Percentiles rank a stretch among this genome's conserved stretches.
Conservation (phyloP, 2,888 invertebrate genomes). For the Melanostoma scalare region DNA sequence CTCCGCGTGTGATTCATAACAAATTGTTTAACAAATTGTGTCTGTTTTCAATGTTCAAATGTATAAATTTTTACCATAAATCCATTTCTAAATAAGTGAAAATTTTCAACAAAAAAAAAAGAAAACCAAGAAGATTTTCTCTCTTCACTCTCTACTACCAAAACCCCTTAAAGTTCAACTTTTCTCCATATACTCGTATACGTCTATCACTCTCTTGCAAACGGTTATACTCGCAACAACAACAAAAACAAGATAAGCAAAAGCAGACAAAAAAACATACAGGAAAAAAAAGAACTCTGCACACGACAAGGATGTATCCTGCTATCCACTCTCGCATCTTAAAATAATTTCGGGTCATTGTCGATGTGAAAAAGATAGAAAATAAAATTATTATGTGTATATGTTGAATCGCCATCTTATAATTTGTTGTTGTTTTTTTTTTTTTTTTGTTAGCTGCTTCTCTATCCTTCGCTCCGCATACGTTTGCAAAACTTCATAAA, state of each 20-base stretch:
- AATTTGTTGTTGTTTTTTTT: slow-evolving; percentile 48
- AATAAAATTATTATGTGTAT: slow-evolving; percentile 61
- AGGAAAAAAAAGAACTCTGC: slow-evolving; percentile 28
- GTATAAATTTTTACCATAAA: neutral
- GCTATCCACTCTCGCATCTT: slow-evolving; percentile 55
- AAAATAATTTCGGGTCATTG: slow-evolving; percentile 69
- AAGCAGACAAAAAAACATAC: slow-evolving; percentile 1
- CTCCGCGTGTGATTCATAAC: slow-evolving; percentile 10
- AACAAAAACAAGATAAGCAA: slow-evolving; percentile 39
- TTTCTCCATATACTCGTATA: slow-evolving; percentile 5
- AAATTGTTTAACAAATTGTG: neutral
- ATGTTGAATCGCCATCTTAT: slow-evolving; percentile 65
- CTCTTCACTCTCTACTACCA: slow-evolving; percentile 15
- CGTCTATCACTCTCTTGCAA: slow-evolving; percentile 46
- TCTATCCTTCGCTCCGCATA: neutral
- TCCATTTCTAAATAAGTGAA: slow-evolving; percentile 24
- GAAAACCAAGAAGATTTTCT: slow-evolving; percentile 15
- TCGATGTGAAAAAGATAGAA: slow-evolving; percentile 65
- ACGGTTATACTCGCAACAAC: slow-evolving; percentile 43
- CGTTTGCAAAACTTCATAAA: neutral
- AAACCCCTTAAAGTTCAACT: slow-evolving; percentile 6
- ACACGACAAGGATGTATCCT: slow-evolving; percentile 52
- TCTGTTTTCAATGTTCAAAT: neutral
- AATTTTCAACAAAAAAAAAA: slow-evolving; percentile 35
- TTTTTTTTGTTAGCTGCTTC: neutral